These are phyloP conservation scores for Cephus rjabovi DNA, from an alignment of 2,888 invertebrate species.

Conservation along the genomic window DNA sequence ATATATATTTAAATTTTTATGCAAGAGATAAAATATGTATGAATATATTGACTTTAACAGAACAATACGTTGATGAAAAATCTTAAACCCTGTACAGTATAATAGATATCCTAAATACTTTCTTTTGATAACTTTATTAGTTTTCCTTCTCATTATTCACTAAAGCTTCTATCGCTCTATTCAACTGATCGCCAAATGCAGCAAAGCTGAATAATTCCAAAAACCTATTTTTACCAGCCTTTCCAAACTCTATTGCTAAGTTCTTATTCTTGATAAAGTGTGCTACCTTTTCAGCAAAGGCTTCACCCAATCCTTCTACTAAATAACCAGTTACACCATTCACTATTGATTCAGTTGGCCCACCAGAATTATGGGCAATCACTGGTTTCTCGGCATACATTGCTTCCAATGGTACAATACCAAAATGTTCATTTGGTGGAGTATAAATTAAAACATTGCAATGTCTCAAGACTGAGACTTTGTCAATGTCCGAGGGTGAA, in stretches of 20 bases:
- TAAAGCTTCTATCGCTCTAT: conserved; percentile 63
- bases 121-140: neutral
- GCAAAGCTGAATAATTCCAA: conserved; percentile 85
- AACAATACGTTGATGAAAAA: neutral
- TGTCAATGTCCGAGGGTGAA: conserved; percentile 88
- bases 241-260: conserved; percentile 77
- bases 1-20: neutral
- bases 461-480: conserved; percentile 82
- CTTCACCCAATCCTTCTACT: conserved; percentile 76
- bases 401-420: conserved; percentile 98
- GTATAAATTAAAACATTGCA: conserved; percentile 92
- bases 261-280: conserved; percentile 75
- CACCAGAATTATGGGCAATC: conserved; percentile 94
- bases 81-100: neutral
- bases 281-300: conserved; percentile 83
- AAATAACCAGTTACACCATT: conserved; percentile 85
- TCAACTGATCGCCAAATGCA: conserved; percentile 79
- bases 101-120: neutral
- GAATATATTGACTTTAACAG: neutral
- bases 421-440: conserved; percentile 97
- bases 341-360: conserved; percentile 92
- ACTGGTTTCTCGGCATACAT: conserved; percentile 96
- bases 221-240: conserved; percentile 80
- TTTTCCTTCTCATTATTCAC: conserved; percentile 28
- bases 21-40: neutral